Base-by-base conservation (phyloP, 2,888 invertebrate genomes). In the Isotomurus palustris region DNA sequence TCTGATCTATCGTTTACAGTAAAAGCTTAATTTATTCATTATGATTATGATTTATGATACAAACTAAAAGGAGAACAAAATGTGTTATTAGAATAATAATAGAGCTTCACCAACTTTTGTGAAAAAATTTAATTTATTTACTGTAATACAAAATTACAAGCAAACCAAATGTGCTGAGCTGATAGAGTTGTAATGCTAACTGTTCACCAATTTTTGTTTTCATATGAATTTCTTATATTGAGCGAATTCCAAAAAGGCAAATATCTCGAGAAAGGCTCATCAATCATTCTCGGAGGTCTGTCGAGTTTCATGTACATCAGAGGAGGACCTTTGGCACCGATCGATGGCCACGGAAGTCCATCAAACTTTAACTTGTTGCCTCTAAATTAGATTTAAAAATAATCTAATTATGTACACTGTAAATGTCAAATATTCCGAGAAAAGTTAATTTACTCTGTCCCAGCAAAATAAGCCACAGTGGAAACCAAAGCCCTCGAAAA, bases 231-330 rank as follows among this genome's bases (percentile, higher is more conserved):
- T 51, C 64, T 53, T 25, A 64, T 49, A 43, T 56, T 53, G 28
- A 68, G 57, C 51, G 64, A 62, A 25, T 69, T 63, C 69, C 69
- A 69, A 51, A 69, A 69, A 38, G 50, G 35, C 22, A 69, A 35
- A 35, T 64, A 50, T 44, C 66, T 54, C 10, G 59, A 41, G 53
- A 69, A 69, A 28, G 69, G 69, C 53, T 69, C 69, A 29, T 64
- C 62, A 36, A 69, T 66, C 8, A 69, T 48, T n/a, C 63, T 58
- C 2, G 62, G 53, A 8, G 60, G 51, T 35, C 44, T 40, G 52
- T 67, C 67, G 10, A 69, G 48, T 43, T 64, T 58, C 66, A 69
- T 65, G 53, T 69, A 69, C 36, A 56, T 62, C 45, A 66, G 29
- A 0, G 66, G 55, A 12, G 58, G 53, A 4, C 64, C 60, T 50